These are phyloP conservation scores for Somateria mollissima DNA, from an alignment of 2,797 vertebrate species.

Conservation along the genomic window DNA sequence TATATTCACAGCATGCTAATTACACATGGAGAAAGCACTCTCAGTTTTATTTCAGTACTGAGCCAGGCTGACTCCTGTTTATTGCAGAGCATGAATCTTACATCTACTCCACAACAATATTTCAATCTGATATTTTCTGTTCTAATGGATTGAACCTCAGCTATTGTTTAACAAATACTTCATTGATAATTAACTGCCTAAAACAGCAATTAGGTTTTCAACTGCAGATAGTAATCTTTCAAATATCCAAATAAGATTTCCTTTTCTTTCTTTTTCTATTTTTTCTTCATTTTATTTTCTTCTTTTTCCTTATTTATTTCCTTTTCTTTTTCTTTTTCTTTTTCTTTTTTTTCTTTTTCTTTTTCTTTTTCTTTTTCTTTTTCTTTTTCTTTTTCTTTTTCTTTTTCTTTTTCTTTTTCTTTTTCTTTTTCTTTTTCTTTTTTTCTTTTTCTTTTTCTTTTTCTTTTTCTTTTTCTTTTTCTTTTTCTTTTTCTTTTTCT, in stretches of 20 bases:
- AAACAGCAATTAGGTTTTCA: not conserved
- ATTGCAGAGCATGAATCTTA: not conserved
- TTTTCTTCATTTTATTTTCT: accelerated
- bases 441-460: accelerated
- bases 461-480: not conserved
- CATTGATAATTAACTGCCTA: not conserved
- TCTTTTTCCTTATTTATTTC: not conserved
- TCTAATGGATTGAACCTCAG: not conserved
- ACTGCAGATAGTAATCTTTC: not conserved
- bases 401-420: not conserved
- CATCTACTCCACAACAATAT: not conserved
- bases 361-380: too few species aligned
- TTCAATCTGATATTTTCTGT: not conserved
- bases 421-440: accelerated
- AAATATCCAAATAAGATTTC: not conserved
- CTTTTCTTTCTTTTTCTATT: accelerated
- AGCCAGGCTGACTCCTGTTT: not conserved
- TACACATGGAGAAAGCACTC: not conserved
- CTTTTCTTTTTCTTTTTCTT: too few species aligned
- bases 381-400: not conserved
- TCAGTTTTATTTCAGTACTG: not conserved
- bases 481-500: too few species aligned
- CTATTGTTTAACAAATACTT: not conserved
- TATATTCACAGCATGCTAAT: not conserved
- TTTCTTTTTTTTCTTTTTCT: not conserved